Percentiles rank a stretch among this genome's conserved stretches.
Evolutionary conservation across 2,113 vertebrate species (phyloP).

Genomic region (Dromiciops gliroides): DNA sequence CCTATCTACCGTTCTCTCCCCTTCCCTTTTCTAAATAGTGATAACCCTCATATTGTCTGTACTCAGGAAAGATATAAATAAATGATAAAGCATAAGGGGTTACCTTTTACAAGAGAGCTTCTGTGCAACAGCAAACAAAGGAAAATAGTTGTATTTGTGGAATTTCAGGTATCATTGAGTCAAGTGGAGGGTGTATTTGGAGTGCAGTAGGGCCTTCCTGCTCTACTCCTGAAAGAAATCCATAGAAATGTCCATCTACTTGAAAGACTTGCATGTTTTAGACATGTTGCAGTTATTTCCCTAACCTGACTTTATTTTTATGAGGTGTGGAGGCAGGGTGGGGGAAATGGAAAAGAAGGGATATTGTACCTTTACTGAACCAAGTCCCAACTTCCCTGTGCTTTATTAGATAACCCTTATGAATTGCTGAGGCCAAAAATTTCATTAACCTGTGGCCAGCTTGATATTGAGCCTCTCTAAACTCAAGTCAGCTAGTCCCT

Average conservation of each 20-base stretch:
- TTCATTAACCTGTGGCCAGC: not conserved
- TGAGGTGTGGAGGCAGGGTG: too few relatives aligned
- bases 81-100: not conserved
- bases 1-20: not conserved
- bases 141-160: not conserved
- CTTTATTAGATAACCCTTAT: not conserved
- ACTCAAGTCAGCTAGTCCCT: not conserved
- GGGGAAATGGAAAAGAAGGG: not conserved
- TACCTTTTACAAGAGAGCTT: not conserved
- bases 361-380: not conserved
- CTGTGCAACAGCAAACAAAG: not conserved
- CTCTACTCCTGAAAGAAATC: not conserved
- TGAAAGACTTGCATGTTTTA: not conserved
- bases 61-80: not conserved
- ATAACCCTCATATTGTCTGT: not conserved
- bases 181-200: not conserved
- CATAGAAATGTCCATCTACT: not conserved
- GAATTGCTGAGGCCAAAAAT: not conserved
- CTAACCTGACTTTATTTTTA: not conserved
- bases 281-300: not conserved
- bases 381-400: not conserved
- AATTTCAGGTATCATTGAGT: not conserved
- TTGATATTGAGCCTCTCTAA: not conserved
- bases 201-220: not conserved
- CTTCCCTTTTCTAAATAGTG: not conserved